A percentile compares a stretch with the other conserved stretches of the same genome.
Conservation (phyloP, 2,888 invertebrate species). For the Diarsia rubi region DNA sequence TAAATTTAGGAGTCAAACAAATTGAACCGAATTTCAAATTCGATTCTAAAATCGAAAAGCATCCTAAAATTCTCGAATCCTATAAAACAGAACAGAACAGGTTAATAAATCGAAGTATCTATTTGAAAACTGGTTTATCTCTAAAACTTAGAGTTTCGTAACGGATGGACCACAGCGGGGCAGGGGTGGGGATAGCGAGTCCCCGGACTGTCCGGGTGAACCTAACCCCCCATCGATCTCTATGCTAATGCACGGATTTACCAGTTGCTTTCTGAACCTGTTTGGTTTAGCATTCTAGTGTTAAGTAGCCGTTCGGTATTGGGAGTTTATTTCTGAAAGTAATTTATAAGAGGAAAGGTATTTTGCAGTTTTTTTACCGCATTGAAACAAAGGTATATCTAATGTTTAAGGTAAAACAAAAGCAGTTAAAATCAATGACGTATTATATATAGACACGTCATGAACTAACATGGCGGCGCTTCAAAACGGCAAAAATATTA, state of each 20-base stretch:
- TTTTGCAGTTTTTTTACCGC: background rate
- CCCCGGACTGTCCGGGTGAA: constrained; percentile 43
- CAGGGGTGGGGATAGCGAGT: constrained; percentile 35
- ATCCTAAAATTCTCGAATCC: constrained; percentile 6
- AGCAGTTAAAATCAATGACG: background rate
- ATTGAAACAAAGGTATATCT: background rate
- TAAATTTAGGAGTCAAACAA: background rate
- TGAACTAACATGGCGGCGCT: no score
- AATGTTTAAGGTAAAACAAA: background rate
- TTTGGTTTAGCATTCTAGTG: constrained; percentile 46
- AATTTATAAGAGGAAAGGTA: background rate
- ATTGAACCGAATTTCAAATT: background rate
- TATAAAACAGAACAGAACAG: constrained; percentile 33
- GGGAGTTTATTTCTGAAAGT: background rate
- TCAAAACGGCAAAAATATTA: no score
- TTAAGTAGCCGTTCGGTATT: constrained; percentile 38
- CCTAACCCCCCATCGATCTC: constrained; percentile 63
- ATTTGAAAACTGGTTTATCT: constrained; percentile 63
- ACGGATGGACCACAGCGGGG: constrained; percentile 53
- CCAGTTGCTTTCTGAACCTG: constrained; percentile 63
- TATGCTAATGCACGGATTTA: constrained; percentile 64
- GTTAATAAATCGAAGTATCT: constrained; percentile 61
- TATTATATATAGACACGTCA: no score
- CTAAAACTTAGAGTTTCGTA: constrained; percentile 58
- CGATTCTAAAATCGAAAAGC: background rate